These are phyloP conservation scores for Aporophyla nigra DNA, from an alignment of 2,888 invertebrate species.

Conservation along the genomic window DNA sequence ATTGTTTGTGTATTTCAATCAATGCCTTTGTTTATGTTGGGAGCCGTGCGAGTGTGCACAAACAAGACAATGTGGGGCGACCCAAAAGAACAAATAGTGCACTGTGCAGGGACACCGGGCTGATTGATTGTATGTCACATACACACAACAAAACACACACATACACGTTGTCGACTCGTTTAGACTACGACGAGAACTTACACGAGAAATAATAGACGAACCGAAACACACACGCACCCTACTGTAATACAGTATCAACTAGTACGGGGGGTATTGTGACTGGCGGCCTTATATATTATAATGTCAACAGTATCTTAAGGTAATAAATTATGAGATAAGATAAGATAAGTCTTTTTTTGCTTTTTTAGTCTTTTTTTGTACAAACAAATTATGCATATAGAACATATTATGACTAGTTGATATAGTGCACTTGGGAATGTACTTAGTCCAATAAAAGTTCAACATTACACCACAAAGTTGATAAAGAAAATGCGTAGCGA, in stretches of 20 bases:
- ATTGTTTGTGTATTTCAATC: constrained; percentile 30
- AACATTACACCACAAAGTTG: background rate
- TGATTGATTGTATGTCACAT: constrained; percentile 39
- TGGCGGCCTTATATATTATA: too few species aligned
- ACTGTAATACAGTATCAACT: too few species aligned
- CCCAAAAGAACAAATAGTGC: constrained; percentile 13
- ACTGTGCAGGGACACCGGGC: background rate
- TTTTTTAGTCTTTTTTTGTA: too few species aligned
- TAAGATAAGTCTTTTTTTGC: too few species aligned
- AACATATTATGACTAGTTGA: too few species aligned
- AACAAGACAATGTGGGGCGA: background rate
- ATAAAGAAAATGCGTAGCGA: background rate
- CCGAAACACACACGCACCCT: background rate
- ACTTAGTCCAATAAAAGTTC: background rate
- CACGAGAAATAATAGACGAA: background rate
- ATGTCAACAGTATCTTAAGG: too few species aligned
- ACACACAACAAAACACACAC: background rate
- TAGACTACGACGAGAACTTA: background rate
- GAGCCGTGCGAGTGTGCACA: background rate
- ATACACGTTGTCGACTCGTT: background rate
- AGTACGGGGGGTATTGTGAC: too few species aligned
- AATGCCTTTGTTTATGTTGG: constrained; percentile 37
- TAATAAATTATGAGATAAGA: too few species aligned
- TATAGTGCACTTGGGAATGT: too few species aligned
- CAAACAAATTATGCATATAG: too few species aligned